Percentiles rank a stretch among this genome's conserved stretches.
Evolutionary conservation across 2,888 invertebrate species (phyloP).

Genomic region (Meandrusa payeni): DNA sequence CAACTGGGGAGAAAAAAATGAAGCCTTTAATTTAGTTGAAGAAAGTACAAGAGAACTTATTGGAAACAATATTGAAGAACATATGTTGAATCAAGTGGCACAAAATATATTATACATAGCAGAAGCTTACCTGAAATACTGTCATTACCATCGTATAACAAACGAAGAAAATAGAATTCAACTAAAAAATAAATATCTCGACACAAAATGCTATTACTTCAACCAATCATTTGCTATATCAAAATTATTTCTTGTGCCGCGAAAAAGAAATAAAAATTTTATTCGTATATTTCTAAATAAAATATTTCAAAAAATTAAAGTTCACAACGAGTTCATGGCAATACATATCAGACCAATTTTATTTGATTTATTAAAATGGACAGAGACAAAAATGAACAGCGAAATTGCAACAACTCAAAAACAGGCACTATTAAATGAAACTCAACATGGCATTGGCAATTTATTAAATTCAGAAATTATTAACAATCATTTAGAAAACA

Average conservation of each 20-base stretch:
- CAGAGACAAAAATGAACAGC: no score
- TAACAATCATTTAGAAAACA: no score
- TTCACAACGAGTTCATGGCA: not conserved
- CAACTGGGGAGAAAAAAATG: no score
- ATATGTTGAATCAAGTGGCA: not conserved
- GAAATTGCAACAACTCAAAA: no score
- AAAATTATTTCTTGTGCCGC: conserved; percentile 39
- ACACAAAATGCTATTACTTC: conserved; percentile 37
- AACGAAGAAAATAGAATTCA: not conserved
- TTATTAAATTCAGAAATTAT: not conserved
- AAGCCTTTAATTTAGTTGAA: no score
- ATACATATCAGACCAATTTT: no score
- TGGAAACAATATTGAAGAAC: no score
- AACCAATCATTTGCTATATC: conserved; percentile 39
- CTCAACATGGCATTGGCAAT: no score
- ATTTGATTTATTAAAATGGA: conserved; percentile 41
- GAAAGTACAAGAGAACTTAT: no score
- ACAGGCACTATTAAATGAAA: no score
- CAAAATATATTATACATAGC: not conserved
- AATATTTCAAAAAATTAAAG: conserved; percentile 32
- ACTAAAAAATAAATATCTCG: not conserved
- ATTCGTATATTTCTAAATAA: conserved; percentile 35
- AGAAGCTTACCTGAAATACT: not conserved
- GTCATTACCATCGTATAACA: not conserved
- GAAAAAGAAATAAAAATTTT: conserved; percentile 38